A percentile compares a stretch with the other conserved stretches of the same genome.
Conservation (phyloP, 2,888 invertebrate species). For the Standfussiana lucernea region DNA sequence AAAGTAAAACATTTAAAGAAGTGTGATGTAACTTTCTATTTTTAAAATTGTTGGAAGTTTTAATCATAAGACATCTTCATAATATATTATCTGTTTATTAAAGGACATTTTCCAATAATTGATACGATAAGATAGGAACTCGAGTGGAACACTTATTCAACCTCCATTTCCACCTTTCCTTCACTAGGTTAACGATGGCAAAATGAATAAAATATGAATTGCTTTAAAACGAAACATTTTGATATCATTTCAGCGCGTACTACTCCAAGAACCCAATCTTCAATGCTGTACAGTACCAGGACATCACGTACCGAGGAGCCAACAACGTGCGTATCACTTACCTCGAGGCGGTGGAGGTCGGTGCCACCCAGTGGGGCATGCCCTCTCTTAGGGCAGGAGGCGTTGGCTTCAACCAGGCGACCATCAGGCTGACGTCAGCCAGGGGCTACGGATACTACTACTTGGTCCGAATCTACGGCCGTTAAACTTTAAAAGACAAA, state of each 20-base stretch:
- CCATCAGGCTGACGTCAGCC: constrained; percentile 78
- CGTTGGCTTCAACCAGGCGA: constrained; percentile 74
- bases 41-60: background rate
- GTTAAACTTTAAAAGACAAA: constrained; percentile 58
- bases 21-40: background rate
- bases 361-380: constrained; percentile 77
- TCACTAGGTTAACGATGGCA: background rate
- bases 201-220: background rate
- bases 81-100: background rate
- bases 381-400: constrained; percentile 76
- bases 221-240: background rate
- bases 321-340: constrained; percentile 75
- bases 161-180: background rate
- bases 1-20: background rate
- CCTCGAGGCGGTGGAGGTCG: constrained; percentile 78
- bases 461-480: constrained; percentile 80
- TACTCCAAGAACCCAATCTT: constrained; percentile 68
- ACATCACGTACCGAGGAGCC: constrained; percentile 79
- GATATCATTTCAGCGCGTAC: constrained; percentile 32
- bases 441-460: constrained; percentile 83
- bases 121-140: background rate
- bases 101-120: background rate
- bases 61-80: background rate
- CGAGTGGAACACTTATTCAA: background rate
- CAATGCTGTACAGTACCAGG: constrained; percentile 80